Percentiles rank a stretch among this genome's conserved stretches.
Evolutionary conservation across 2,888 invertebrate genomes (phyloP).

Genomic region (Cryptocephalus moraei): DNA sequence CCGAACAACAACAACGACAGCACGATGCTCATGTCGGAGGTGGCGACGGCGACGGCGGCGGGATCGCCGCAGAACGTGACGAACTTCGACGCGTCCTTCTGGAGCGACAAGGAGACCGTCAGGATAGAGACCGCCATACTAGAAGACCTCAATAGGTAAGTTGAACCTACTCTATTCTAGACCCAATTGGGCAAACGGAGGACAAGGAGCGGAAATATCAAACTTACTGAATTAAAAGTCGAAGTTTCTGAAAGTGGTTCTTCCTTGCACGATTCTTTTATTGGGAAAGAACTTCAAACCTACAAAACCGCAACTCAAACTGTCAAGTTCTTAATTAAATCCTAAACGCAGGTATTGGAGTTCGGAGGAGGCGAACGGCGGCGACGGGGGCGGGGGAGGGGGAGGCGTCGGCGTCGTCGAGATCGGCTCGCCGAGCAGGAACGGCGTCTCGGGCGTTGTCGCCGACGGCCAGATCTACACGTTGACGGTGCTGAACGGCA

Average conservation of each 20-base stretch:
- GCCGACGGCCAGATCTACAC: slow-evolving; percentile 81
- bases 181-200: too few relatives aligned
- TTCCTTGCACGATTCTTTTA: too few relatives aligned
- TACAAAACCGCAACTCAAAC: too few relatives aligned
- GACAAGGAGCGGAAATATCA: too few relatives aligned
- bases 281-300: too few relatives aligned
- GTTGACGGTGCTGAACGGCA: slow-evolving; percentile 74
- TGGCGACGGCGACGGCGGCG: slow-evolving; percentile 33
- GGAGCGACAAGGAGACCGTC: slow-evolving; percentile 65
- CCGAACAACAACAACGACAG: slow-evolving; percentile 51
- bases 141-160: slow-evolving; percentile 73
- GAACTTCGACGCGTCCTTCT: slow-evolving; percentile 44
- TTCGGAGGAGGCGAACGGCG: slow-evolving; percentile 48
- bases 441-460: slow-evolving; percentile 42
- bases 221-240: too few relatives aligned
- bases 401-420: slow-evolving; percentile 27
- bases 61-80: slow-evolving; percentile 34
- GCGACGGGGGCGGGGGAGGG: slow-evolving; percentile 23
- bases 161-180: too few relatives aligned
- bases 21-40: slow-evolving; percentile 38
- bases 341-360: slow-evolving; percentile 66
- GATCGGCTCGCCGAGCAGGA: slow-evolving; percentile 18
- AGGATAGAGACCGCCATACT: slow-evolving; percentile 64
- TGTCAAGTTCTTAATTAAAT: too few relatives aligned
- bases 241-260: too few relatives aligned